Percentiles rank a stretch among this genome's conserved stretches.
Conservation (phyloP, 2,797 vertebrate genomes). For the Periparus ater region DNA sequence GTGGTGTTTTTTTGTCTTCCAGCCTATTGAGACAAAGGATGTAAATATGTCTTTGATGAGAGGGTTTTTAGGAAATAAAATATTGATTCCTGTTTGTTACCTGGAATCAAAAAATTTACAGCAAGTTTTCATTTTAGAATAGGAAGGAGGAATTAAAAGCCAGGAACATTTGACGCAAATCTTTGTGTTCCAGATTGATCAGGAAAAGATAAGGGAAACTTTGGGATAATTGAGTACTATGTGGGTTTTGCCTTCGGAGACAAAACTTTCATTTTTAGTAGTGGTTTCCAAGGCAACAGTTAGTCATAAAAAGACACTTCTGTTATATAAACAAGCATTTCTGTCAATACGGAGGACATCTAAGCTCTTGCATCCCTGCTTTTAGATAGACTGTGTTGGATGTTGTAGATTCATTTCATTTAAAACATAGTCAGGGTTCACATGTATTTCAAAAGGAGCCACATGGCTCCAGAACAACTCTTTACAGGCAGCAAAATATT, state of each 20-base stretch:
- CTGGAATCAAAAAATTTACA: not conserved
- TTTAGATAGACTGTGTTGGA: not conserved
- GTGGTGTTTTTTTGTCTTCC: not conserved
- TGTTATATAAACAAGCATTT: not conserved
- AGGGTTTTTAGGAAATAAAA: not conserved
- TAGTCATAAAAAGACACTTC: not conserved
- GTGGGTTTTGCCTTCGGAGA: not conserved
- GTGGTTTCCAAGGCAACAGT: constrained; percentile 23
- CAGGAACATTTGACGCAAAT: not conserved
- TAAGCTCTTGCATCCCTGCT: not conserved
- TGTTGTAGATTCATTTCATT: not conserved
- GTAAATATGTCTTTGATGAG: constrained; percentile 4
- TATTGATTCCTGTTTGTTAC: not conserved
- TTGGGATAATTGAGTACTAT: not conserved
- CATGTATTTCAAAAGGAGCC: not conserved
- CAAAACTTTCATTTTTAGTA: not conserved
- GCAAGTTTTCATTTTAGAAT: not conserved
- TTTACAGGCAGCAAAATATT: not conserved
- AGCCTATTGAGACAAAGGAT: not conserved
- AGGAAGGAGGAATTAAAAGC: not conserved
- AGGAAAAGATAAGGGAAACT: not conserved
- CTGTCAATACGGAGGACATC: not conserved
- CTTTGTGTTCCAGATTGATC: not conserved
- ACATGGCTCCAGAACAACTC: not conserved
- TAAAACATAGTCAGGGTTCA: not conserved